Percentiles rank a stretch among this genome's conserved stretches.
These are phyloP conservation scores for Pituophis catenifer DNA, from an alignment of 2,113 vertebrate species.

Conservation along the genomic window DNA sequence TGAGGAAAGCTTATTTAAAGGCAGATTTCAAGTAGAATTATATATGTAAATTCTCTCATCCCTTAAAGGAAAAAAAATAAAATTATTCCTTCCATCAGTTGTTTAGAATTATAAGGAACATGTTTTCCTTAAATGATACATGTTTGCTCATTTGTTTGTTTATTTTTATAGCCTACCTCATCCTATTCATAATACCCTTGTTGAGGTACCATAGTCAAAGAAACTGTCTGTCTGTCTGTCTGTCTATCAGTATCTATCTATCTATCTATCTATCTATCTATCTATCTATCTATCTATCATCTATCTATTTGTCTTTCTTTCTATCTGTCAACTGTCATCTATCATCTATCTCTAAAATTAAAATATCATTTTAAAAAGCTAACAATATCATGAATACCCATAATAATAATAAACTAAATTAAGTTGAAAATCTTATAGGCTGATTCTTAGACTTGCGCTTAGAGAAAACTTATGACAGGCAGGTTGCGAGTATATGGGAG, in stretches of 20 bases:
- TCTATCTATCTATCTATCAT: background rate
- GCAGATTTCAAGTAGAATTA: constrained; percentile 60
- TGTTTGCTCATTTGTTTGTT: background rate
- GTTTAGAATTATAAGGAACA: background rate
- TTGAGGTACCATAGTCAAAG: background rate
- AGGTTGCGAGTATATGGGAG: background rate
- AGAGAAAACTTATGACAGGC: background rate
- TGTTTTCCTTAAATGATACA: background rate
- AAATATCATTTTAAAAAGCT: too few species aligned
- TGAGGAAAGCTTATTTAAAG: constrained; percentile 34
- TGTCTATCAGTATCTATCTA: background rate
- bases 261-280: too few species aligned
- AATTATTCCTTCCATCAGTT: background rate
- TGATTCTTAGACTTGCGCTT: background rate
- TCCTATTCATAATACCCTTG: background rate
- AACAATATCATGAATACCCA: too few species aligned
- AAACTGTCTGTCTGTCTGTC: background rate
- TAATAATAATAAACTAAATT: background rate
- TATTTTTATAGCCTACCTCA: background rate
- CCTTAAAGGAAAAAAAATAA: background rate
- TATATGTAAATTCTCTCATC: constrained; percentile 41
- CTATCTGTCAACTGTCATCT: background rate
- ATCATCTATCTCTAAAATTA: too few species aligned
- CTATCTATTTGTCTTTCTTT: too few species aligned
- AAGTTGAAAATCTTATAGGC: background rate